Evolutionary conservation across 2,113 vertebrate species (phyloP), one percentile per base, ranked within the genome.

Genomic region (Pseudolaguvia tuberculata): DNA sequence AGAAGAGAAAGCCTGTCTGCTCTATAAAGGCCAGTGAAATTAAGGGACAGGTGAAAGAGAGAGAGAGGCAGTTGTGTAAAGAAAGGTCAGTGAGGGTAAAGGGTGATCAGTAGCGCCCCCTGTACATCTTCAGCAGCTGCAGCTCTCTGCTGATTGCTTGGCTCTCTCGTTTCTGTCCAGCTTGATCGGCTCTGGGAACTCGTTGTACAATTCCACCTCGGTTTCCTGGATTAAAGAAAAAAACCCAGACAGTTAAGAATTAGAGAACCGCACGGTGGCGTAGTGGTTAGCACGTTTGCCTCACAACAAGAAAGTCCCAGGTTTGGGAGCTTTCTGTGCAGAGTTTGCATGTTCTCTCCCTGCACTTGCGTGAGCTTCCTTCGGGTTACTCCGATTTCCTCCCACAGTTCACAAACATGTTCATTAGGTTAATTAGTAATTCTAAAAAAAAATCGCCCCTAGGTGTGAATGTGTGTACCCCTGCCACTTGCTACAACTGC

Each of bases 151-250:
- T 31, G 96, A 92, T 75, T 93, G 80, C 86, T 96, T 98, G 65
- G 92, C 90, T 89, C 95, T 89, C 87, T 98, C 94, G 0, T 93
- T 98, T 90, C 94, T 94, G 85, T 95, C 95, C 92, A 99, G 92
- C 91, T 99, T 98, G 87, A 99, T 98, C 78, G 95, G 96, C 81
- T 98, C 96, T 0, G 97, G 97, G 85, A 99, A 99, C 89, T 99
- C 96, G 5, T 96, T 98, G 91, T 98, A 99, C 88, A 98, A 88
- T 90, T 97, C 95, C 89, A 99, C 95, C 89, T 99, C 97, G 0
- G 94, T 98, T 88, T 99, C 96, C 96, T 99, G 78, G 29, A 70
- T 27, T 7, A 72, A 57, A 21, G 73, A 2, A 2, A 77, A 25
- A 7, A 59, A 51, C 35, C 35, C 58, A 23, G n/a, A 67, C 6